Evolutionary conservation across 2,888 invertebrate species (phyloP).

Genomic region (Pseudococcus viburni): DNA sequence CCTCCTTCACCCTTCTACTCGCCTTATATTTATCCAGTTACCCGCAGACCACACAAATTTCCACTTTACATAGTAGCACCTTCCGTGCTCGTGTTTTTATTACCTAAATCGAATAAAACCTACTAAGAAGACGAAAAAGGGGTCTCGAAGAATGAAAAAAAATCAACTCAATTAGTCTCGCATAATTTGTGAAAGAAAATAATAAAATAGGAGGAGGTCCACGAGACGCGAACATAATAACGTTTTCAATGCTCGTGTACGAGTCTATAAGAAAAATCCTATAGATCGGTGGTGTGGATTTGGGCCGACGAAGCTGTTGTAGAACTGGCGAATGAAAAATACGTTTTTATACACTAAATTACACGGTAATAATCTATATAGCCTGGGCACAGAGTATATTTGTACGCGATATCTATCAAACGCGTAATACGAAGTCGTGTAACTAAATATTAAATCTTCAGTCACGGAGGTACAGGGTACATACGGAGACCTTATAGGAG

Average conservation of each 20-base stretch:
- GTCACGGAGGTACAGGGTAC: constrained; percentile 34
- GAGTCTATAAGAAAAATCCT: not conserved
- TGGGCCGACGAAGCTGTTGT: no score
- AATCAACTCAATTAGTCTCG: constrained; percentile 50
- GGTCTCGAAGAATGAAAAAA: not conserved
- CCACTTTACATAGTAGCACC: not conserved
- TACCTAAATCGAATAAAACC: constrained; percentile 6
- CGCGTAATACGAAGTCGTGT: constrained; percentile 39
- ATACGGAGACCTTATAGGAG: not conserved
- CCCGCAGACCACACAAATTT: constrained; percentile 2
- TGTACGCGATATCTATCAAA: constrained; percentile 39
- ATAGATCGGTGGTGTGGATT: not conserved
- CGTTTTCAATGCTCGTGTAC: not conserved
- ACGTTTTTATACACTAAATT: constrained; percentile 42
- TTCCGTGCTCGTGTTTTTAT: not conserved
- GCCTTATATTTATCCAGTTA: not conserved
- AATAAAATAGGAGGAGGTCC: constrained; percentile 10
- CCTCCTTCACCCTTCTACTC: not conserved
- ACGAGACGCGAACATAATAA: constrained; percentile 1
- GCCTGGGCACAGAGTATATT: not conserved
- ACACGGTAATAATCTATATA: constrained; percentile 31
- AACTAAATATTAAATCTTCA: constrained; percentile 12
- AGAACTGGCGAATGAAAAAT: constrained; percentile 27
- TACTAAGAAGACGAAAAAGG: not conserved
- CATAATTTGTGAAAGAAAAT: constrained; percentile 23